Base-by-base conservation (phyloP, 2,888 invertebrate genomes). In the Coleophora deauratella region DNA sequence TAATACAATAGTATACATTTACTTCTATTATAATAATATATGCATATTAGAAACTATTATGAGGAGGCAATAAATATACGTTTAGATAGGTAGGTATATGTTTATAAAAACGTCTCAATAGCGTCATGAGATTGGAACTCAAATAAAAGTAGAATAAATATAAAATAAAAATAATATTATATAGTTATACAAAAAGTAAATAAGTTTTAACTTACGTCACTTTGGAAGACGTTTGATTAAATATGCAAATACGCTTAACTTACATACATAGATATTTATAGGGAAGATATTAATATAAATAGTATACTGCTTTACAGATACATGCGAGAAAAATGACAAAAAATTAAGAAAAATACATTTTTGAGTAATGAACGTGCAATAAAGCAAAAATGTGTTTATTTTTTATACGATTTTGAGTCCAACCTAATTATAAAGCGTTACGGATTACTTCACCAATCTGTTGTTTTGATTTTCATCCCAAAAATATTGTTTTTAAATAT, bases 361-460 rank as follows among this genome's bases (percentile, higher is more conserved):
- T 21, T 54, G 46, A 54, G 47, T 40, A 51, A 49, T 47, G 31
- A 31, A 65, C 46, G 78, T 82, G 81, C 79, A 62, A 55, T 52
- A 72, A 81, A 75, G 72, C 64, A 78, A 67, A 50, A 73, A 68
- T 57, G 72, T 75, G 72, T 67, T 57, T 79, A 71, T 71, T 73
- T 79, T 72, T 4, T 31, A 31, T 11, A 31, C 3, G 66, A 77
- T 74, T 74, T 75, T 81, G 72, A 66, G 3, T 21, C 68, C 61
- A 72, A 82, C 81, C 80, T 85, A 85, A 82, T 81, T 85, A 84
- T 85, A 84, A 84, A 85, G 84, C 84, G 84, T 84, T 69, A 66
- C 69, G 84, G 84, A 85, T 84, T 74, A 71, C 72, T 64, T 31
- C 10, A 47, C 42, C 46, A 43, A 46, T 43, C 62, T 68, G 55